Conservation (phyloP, 92 coral and sea anemone genomes). For the Phenganax stokvisi region DNA sequence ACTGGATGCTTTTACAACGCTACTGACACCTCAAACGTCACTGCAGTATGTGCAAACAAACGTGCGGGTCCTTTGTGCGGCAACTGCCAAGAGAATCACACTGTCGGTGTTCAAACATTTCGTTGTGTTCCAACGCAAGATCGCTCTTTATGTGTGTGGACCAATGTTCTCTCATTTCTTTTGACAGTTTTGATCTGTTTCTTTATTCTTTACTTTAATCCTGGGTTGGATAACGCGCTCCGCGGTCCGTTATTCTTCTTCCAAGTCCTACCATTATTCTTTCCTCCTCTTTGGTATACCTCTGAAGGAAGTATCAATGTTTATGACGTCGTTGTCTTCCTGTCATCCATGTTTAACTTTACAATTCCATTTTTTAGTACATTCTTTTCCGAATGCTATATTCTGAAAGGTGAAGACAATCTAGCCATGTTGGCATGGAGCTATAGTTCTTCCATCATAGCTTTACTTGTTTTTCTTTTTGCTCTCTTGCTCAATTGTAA, state of each 20-base stretch:
- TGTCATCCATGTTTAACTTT: slow-evolving; percentile 61
- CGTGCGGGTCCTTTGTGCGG: slow-evolving; percentile 86
- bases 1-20: slow-evolving; percentile 70
- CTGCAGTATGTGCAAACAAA: slow-evolving; percentile 51
- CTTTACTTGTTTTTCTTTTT: slow-evolving; percentile 58
- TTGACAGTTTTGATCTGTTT: slow-evolving; percentile 53
- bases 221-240: slow-evolving; percentile 79
- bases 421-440: slow-evolving; percentile 65
- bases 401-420: slow-evolving; percentile 63
- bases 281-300: slow-evolving; percentile 42
- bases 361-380: slow-evolving; percentile 64
- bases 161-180: slow-evolving; percentile 55
- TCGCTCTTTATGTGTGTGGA: slow-evolving; percentile 46
- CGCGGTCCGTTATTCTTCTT: slow-evolving; percentile 95
- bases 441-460: slow-evolving; percentile 65
- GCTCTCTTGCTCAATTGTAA: slow-evolving; percentile 66
- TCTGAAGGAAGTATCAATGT: slow-evolving; percentile 42
- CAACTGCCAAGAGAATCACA: slow-evolving; percentile 54
- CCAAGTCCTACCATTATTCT: slow-evolving; percentile 83
- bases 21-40: slow-evolving; percentile 45
- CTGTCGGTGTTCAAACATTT: slow-evolving; percentile 61
- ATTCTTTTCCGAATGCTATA: slow-evolving; percentile 37
- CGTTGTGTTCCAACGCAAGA: slow-evolving; percentile 57
- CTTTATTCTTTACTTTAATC: slow-evolving; percentile 73
- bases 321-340: slow-evolving; percentile 52